These are phyloP conservation scores for Rousettus leschenaultii DNA, from an alignment of 2,113 vertebrate genomes.

Conservation along the genomic window DNA sequence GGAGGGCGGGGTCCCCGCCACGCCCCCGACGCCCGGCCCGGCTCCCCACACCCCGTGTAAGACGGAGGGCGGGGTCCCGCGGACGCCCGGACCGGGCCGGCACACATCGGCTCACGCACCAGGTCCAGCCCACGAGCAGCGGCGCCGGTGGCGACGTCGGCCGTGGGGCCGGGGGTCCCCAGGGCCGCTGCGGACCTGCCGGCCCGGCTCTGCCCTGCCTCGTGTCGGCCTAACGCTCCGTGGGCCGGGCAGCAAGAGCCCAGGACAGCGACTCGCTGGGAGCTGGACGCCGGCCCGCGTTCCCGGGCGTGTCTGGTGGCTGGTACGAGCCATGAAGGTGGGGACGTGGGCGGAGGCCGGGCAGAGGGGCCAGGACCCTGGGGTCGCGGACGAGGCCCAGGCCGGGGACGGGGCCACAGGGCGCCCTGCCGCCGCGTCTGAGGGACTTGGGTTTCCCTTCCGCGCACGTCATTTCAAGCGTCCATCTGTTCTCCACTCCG, in stretches of 20 bases:
- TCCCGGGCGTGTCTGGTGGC: not conserved
- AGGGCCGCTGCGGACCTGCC: fast-evolving
- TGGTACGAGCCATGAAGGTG: not conserved
- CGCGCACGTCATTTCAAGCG: not conserved
- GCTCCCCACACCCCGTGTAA: no score
- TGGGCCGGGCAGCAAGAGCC: not conserved
- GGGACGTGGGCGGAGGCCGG: not conserved
- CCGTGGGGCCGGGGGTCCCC: not conserved
- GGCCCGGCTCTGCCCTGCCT: not conserved
- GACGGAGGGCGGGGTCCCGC: no score
- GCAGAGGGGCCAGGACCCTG: not conserved
- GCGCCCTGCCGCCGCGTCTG: not conserved
- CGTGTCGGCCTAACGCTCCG: not conserved
- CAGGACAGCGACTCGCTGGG: not conserved
- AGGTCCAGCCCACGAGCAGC: not conserved
- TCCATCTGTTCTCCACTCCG: not conserved
- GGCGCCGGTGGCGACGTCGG: not conserved
- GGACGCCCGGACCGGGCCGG: no score
- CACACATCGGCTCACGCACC: no score
- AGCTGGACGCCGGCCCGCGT: no score
- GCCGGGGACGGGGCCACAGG: not conserved
- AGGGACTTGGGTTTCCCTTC: not conserved
- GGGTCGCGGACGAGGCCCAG: not conserved
- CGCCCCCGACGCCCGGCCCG: no score
- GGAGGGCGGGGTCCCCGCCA: no score